phyloP scores from a whole-genome alignment of 2,888 invertebrate species.

The Tryphoninae sp. region DNA sequence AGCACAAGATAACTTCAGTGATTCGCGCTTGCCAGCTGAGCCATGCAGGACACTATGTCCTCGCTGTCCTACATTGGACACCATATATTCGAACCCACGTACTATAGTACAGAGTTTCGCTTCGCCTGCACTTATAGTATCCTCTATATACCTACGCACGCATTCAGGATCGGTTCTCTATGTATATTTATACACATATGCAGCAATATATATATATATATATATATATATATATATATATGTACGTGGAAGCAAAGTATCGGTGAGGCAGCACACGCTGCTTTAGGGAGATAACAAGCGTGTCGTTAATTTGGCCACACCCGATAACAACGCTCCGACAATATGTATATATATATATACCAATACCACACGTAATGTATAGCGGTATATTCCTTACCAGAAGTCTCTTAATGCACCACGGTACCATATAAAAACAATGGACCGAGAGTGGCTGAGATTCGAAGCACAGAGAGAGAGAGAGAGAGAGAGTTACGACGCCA shows the following conservation, averaged over 20 bases:
- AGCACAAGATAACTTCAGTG: slow-evolving; percentile 52
- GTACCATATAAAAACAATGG: slow-evolving; percentile 53
- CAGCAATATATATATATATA: not conserved
- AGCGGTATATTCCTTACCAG: slow-evolving; percentile 46
- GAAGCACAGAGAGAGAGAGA: not conserved
- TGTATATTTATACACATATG: not conserved
- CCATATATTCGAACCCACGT: slow-evolving; percentile 14
- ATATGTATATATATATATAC: slow-evolving; percentile 15
- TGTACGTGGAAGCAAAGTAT: slow-evolving; percentile 28
- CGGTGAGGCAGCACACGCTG: slow-evolving; percentile 32
- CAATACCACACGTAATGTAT: slow-evolving; percentile 3
- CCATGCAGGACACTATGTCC: slow-evolving; percentile 23
- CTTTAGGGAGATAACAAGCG: slow-evolving; percentile 60
- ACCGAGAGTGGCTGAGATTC: slow-evolving; percentile 15
- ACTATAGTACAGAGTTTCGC: slow-evolving; percentile 4
- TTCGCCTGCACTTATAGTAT: slow-evolving; percentile 16
- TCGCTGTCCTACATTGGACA: slow-evolving; percentile 15
- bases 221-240: not conserved
- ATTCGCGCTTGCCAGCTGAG: slow-evolving; percentile 49
- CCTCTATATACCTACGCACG: slow-evolving; percentile 19
- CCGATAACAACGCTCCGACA: slow-evolving; percentile 43
- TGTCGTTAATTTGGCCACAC: slow-evolving; percentile 62
- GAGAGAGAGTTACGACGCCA: not conserved
- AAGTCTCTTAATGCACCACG: slow-evolving; percentile 47
- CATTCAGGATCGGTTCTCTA: slow-evolving; percentile 30